These are phyloP conservation scores for Pavo muticus DNA, from an alignment of 2,113 vertebrate genomes.

Conservation along the genomic window DNA sequence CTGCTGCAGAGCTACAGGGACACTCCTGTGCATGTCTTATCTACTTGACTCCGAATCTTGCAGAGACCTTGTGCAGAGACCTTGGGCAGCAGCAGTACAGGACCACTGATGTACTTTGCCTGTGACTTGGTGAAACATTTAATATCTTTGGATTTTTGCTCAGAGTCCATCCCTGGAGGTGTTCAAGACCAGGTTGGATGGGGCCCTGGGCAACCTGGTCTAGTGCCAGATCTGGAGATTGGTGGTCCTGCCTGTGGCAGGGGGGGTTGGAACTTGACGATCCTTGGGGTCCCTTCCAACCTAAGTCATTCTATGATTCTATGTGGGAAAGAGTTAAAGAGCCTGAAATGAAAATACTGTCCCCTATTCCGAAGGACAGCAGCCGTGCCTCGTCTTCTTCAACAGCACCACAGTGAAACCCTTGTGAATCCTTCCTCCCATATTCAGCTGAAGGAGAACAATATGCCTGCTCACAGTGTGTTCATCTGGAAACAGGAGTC, in stretches of 20 bases:
- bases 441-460: neutral
- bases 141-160: neutral
- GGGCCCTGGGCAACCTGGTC: too few species aligned
- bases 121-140: neutral
- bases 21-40: rapidly evolving
- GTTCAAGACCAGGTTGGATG: too few species aligned
- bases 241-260: too few species aligned
- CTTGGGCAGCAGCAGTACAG: neutral
- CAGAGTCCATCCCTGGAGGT: too few species aligned
- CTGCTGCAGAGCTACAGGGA: neutral
- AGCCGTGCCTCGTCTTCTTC: rapidly evolving
- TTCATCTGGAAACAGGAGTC: neutral
- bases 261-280: too few species aligned
- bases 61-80: neutral
- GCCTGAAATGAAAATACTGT: too few species aligned
- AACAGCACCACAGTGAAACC: neutral
- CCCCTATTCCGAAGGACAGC: neutral
- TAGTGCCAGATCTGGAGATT: too few species aligned
- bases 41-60: rapidly evolving
- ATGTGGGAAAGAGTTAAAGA: too few species aligned
- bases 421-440: neutral
- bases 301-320: too few species aligned
- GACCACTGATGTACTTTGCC: neutral
- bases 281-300: too few species aligned
- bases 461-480: neutral